These are phyloP conservation scores for Myocastor coypus DNA, from an alignment of 2,113 vertebrate species.

Conservation along the genomic window DNA sequence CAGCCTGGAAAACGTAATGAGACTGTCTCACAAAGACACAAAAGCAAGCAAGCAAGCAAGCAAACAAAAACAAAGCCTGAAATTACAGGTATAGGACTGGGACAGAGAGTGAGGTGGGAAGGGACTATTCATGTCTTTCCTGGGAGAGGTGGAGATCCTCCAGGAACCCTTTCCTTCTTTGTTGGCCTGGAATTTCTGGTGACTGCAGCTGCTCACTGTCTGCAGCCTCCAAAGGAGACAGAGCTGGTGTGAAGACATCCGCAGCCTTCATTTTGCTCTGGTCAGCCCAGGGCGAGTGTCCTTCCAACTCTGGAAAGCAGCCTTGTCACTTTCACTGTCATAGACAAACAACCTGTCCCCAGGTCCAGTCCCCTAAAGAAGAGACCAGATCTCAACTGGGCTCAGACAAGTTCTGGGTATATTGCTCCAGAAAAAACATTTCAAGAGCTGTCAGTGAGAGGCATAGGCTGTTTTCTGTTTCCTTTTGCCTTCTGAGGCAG, in stretches of 20 bases:
- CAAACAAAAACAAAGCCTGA: neutral
- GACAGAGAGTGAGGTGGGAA: neutral
- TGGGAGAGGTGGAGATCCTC: neutral
- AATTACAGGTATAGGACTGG: neutral
- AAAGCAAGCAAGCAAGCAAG: neutral
- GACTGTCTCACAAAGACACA: neutral
- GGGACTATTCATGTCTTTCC: neutral
- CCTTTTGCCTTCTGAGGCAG: neutral
- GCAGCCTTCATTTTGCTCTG: neutral
- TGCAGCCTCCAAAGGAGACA: neutral
- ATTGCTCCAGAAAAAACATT: neutral
- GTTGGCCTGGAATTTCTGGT: neutral
- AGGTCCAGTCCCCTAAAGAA: neutral
- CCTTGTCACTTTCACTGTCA: neutral
- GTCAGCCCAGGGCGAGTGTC: neutral
- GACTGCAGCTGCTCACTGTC: neutral
- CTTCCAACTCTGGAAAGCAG: neutral
- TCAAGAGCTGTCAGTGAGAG: neutral
- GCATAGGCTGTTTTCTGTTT: neutral
- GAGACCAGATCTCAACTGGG: neutral
- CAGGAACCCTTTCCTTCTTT: neutral
- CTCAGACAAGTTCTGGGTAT: neutral
- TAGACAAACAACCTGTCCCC: neutral
- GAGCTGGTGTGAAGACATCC: neutral
- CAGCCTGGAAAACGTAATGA: neutral